These are phyloP conservation scores for Eidolon helvum DNA, from an alignment of 2,113 vertebrate genomes.

Conservation along the genomic window DNA sequence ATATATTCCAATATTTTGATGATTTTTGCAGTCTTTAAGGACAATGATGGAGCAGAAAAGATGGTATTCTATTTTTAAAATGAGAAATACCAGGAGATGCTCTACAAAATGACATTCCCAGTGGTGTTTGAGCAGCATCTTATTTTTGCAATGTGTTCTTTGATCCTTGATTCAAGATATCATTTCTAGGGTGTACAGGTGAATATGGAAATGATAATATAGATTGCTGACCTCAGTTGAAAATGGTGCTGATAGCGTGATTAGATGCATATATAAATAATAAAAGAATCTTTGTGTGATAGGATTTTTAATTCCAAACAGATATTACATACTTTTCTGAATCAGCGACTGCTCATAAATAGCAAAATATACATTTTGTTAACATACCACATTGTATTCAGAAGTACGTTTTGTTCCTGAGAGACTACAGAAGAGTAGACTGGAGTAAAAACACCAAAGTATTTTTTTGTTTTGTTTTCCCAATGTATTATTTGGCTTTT, in stretches of 20 bases:
- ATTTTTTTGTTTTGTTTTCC: background rate
- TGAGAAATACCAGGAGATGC: background rate
- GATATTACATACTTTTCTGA: background rate
- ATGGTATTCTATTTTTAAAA: background rate
- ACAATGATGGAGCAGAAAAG: background rate
- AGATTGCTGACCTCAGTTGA: background rate
- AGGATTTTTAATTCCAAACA: slow-evolving; percentile 39
- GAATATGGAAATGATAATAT: background rate
- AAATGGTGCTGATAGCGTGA: background rate
- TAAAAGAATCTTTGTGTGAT: background rate
- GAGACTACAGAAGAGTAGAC: background rate
- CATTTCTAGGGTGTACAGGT: background rate
- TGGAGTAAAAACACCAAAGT: background rate
- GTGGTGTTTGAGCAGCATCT: background rate
- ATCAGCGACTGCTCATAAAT: slow-evolving; percentile 17
- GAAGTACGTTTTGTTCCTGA: background rate
- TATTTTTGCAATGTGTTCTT: background rate
- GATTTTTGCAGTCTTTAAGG: background rate
- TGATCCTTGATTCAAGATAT: background rate
- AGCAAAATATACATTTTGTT: background rate
- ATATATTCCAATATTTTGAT: background rate
- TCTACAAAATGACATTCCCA: background rate
- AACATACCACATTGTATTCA: slow-evolving; percentile 1
- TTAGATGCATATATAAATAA: slow-evolving; percentile 10
- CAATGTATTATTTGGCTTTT: background rate